Percentiles rank a stretch among this genome's conserved stretches.
Evolutionary conservation across 1,140 invertebrate genomes (phyloP).

Genomic region (Amphibalanus amphitrite): DNA sequence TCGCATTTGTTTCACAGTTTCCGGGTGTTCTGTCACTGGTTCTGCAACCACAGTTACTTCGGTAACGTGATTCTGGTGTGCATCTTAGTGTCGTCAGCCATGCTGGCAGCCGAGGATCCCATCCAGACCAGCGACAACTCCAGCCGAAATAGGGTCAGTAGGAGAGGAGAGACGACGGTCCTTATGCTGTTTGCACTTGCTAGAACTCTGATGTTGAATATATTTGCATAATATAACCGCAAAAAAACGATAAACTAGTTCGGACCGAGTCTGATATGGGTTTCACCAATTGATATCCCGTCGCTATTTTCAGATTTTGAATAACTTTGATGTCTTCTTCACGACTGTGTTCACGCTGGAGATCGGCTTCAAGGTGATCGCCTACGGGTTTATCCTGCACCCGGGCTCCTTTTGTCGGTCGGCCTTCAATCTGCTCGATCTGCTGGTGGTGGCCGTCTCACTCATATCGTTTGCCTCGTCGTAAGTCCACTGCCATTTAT

Average conservation of each 20-base stretch:
- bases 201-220: too few relatives aligned
- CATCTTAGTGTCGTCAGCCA: constrained; percentile 94
- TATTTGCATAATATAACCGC: too few relatives aligned
- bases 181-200: too few relatives aligned
- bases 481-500: too few relatives aligned
- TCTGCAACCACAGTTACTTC: constrained; percentile 91
- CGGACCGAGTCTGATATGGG: too few relatives aligned
- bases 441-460: constrained; percentile 92
- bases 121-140: constrained; percentile 55
- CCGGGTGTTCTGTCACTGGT: constrained; percentile 87
- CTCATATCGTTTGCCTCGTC: constrained; percentile 41
- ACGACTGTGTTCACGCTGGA: constrained; percentile 94
- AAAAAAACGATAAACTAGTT: too few relatives aligned
- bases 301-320: constrained; percentile 75
- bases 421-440: constrained; percentile 92
- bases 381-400: constrained; percentile 91
- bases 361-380: too few relatives aligned
- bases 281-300: too few relatives aligned
- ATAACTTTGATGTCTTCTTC: constrained; percentile 94
- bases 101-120: constrained; percentile 98
- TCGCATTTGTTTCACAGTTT: too few relatives aligned
- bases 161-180: too few relatives aligned
- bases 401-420: constrained; percentile 94
- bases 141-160: constrained; percentile 42
- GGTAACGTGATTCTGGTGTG: constrained; percentile 90